Conservation (phyloP, 2,113 vertebrate genomes). For the Psittacus erithacus region DNA sequence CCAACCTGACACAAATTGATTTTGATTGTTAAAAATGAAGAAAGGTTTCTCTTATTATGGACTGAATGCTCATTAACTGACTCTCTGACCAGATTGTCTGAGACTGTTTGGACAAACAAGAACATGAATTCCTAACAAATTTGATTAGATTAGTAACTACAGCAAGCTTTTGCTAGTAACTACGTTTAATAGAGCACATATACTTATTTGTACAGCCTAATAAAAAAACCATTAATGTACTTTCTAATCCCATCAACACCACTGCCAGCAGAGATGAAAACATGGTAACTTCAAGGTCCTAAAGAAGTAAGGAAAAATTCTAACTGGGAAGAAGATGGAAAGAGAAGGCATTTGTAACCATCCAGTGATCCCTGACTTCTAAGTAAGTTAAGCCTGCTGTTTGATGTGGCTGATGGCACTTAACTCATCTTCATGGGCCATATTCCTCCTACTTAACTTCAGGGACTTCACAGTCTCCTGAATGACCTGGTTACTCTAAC, state of each 20-base stretch:
- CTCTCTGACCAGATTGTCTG: neutral
- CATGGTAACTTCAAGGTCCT: neutral
- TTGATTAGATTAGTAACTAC: constrained; percentile 1
- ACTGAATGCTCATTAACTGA: neutral
- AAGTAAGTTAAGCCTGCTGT: neutral
- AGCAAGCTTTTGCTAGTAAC: constrained; percentile 4
- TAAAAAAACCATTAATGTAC: neutral
- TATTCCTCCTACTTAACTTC: neutral
- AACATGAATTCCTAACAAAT: neutral
- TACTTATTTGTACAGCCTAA: neutral
- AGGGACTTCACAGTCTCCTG: neutral
- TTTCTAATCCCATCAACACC: neutral
- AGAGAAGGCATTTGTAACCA: neutral
- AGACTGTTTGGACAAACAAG: constrained; percentile 10
- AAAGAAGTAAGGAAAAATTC: neutral
- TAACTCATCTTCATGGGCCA: neutral
- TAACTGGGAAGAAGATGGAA: neutral
- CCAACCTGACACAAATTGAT: neutral
- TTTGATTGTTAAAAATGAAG: neutral
- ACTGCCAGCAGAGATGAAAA: neutral
- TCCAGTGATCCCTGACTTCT: neutral
- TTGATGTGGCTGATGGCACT: neutral
- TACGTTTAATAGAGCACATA: neutral
- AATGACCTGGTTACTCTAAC: neutral
- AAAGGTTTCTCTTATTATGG: neutral